Percentiles rank a stretch among this genome's conserved stretches.
These are phyloP conservation scores for Drosophila longiperda DNA, from an alignment of 2,888 invertebrate species.

Conservation along the genomic window DNA sequence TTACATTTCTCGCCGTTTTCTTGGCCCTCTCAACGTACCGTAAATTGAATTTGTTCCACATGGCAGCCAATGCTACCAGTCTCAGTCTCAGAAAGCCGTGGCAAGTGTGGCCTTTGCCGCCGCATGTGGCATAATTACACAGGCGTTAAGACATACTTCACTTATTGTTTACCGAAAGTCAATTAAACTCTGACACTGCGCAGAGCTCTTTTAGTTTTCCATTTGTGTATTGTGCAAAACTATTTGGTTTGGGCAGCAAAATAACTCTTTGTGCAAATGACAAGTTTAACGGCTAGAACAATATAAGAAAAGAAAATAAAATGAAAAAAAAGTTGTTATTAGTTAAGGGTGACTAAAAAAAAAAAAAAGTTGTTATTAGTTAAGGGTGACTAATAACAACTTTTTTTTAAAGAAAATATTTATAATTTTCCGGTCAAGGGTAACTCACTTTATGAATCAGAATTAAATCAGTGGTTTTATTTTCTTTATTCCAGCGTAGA, in stretches of 20 bases:
- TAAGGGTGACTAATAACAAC: too few relatives aligned
- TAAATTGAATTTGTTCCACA: constrained; percentile 68
- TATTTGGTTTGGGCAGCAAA: constrained; percentile 5
- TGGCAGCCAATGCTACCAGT: constrained; percentile 26
- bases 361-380: too few relatives aligned
- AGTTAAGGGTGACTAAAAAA: too few relatives aligned
- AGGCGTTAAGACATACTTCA: constrained; percentile 40
- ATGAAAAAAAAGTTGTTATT: background rate
- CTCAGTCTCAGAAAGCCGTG: background rate
- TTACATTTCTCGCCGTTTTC: constrained; percentile 50
- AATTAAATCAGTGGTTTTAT: background rate
- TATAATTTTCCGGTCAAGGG: background rate
- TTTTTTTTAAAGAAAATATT: too few relatives aligned
- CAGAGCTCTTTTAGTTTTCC: constrained; percentile 32
- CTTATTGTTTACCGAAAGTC: constrained; percentile 51
- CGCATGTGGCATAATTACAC: constrained; percentile 75
- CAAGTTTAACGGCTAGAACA: constrained; percentile 11
- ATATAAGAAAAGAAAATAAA: background rate
- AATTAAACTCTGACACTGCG: constrained; percentile 61
- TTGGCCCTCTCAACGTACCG: constrained; percentile 33
- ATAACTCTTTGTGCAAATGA: constrained; percentile 23
- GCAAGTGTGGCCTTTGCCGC: constrained; percentile 51
- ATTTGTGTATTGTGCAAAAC: constrained; percentile 13
- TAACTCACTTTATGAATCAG: background rate
- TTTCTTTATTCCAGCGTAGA: background rate